phyloP scores from a whole-genome alignment of 2,113 vertebrate genomes.

The Porphyrio hochstetteri region DNA sequence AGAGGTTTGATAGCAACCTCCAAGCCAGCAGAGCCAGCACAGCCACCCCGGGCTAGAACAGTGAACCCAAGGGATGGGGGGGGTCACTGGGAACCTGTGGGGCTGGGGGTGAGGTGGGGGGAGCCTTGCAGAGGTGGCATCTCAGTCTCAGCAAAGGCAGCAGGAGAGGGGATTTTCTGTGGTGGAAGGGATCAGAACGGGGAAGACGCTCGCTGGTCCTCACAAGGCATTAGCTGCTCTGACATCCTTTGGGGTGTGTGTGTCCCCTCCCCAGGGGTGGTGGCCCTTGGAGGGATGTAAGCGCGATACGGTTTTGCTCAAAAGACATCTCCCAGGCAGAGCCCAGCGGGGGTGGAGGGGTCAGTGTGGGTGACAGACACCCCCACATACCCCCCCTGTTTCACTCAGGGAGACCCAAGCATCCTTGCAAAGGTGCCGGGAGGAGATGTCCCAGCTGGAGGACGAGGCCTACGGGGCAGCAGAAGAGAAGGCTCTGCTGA shows the following conservation, averaged over 20 bases:
- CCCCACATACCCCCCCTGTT: neutral
- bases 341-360: accelerated
- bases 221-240: accelerated
- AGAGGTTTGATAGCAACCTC: neutral
- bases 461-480: constrained; percentile 63
- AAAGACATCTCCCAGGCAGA: neutral
- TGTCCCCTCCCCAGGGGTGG: accelerated
- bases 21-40: neutral
- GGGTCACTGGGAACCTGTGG: neutral
- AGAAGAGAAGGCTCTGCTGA: constrained; percentile 77
- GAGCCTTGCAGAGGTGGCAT: accelerated
- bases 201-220: accelerated
- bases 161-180: neutral
- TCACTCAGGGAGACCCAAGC: constrained; percentile 65
- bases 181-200: accelerated
- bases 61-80: neutral
- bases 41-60: accelerated
- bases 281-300: neutral
- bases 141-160: neutral
- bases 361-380: accelerated
- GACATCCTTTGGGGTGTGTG: neutral
- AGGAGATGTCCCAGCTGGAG: constrained; percentile 67
- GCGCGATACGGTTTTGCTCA: accelerated
- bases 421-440: constrained; percentile 49
- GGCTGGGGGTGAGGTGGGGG: neutral